Base-by-base conservation (phyloP, 2,888 invertebrate species). In the Isotomurus palustris region DNA sequence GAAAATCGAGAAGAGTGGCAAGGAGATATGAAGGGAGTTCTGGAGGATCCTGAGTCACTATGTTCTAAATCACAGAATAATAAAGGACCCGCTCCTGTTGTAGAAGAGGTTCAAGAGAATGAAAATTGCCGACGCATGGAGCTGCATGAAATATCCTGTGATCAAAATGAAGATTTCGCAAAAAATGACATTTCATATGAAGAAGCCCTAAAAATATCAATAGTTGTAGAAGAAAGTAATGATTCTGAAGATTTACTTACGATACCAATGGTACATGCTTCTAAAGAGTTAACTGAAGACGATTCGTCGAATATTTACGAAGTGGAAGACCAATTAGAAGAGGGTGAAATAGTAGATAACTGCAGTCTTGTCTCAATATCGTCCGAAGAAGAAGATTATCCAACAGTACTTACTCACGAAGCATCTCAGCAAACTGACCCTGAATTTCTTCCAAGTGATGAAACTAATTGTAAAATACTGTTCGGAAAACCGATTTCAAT, bases 391-490 rank as follows among this genome's bases (percentile, higher is more conserved):
- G 12, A 22, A 22, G 43, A 43, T 22, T 43, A 43, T 19, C 22
- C 21, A 43, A 3, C 21, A 22, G 43, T 43, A 22, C 22, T 22
- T 12, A 43, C 43, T 3, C 21, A 43, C 12, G 43, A 43, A 24
- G 43, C 43, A 8, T 43, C 22, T 5, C 43, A 43, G 19, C 43
- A 43, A 14, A 43, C 43, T 24, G 43, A 43, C 24, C 24, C 14
- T 22, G 43, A 43, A 12, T 22, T 43, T 22, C 3, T 14, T 47
- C 10, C 14, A 21, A 35, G 35, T 3, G 29, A n/a, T 5, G 32
- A 49, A 21, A 17, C 29, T 12, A 32, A 32, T 22, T 49, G 35
- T n/a, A 49, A 49, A 32, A 27, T 49, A 29, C 29, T 49, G n/a
- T 21, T 49, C 6, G 49, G 49, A 19, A 32, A 35, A 17, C 32